Conservation (phyloP, 2,113 vertebrate genomes). For the Cephalopholis sonnerati region DNA sequence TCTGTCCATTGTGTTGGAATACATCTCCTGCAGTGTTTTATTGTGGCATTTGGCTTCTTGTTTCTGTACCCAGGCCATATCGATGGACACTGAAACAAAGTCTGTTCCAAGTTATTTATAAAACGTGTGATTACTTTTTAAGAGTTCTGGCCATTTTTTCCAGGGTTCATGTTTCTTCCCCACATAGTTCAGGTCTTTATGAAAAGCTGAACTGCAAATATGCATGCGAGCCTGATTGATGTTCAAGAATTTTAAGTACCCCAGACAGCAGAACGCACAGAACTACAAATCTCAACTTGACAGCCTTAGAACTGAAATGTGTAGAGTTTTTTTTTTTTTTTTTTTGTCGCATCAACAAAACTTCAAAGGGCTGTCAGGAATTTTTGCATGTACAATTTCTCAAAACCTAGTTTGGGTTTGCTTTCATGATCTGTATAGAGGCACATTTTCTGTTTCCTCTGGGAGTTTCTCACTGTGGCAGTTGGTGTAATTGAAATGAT, state of each 20-base stretch:
- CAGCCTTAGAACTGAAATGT: slow-evolving; percentile 38
- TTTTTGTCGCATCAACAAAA: slow-evolving; percentile 44
- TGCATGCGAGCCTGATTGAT: slow-evolving; percentile 40
- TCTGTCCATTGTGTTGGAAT: neutral
- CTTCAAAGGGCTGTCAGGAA: slow-evolving; percentile 56
- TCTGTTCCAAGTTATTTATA: too few relatives aligned
- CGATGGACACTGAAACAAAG: neutral
- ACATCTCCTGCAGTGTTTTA: neutral
- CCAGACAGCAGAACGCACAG: slow-evolving; percentile 35
- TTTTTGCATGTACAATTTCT: slow-evolving; percentile 40
- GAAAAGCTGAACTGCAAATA: slow-evolving; percentile 36
- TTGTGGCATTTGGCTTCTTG: neutral
- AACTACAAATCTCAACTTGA: slow-evolving; percentile 45
- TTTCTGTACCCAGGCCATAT: neutral
- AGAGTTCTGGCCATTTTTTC: neutral
- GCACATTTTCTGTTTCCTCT: slow-evolving; percentile 8
- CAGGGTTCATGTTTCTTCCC: neutral
- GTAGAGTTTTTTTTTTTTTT: slow-evolving; percentile 16
- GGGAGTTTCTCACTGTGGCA: slow-evolving; percentile 19
- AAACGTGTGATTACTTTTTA: neutral
- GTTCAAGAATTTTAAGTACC: slow-evolving; percentile 49
- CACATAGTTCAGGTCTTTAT: slow-evolving; percentile 10
- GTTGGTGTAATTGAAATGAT: slow-evolving; percentile 40
- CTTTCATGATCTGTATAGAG: slow-evolving; percentile 22
- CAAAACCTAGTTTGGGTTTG: slow-evolving; percentile 28